These are phyloP conservation scores for Brachystomella parvula DNA, from an alignment of 1,140 invertebrate genomes.

Conservation along the genomic window DNA sequence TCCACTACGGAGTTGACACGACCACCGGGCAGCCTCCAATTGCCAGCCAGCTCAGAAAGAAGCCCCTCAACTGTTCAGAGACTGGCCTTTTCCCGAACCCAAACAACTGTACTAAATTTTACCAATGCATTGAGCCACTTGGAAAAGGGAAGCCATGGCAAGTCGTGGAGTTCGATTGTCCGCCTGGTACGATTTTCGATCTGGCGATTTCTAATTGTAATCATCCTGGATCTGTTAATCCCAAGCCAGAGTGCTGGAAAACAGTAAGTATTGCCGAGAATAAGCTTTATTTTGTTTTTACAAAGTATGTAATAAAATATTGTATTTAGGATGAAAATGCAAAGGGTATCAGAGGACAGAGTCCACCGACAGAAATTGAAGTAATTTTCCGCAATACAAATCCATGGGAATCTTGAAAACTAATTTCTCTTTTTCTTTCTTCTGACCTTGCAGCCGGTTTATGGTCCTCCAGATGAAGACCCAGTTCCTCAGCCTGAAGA, in stretches of 20 bases:
- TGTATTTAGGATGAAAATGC: not conserved
- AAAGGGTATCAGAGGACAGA: not conserved
- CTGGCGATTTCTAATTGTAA: not conserved
- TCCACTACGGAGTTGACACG: not conserved
- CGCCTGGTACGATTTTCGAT: not conserved
- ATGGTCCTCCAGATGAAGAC: not conserved
- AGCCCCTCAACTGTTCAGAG: not conserved
- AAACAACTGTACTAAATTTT: not conserved
- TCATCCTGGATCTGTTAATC: not conserved
- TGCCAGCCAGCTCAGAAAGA: not conserved
- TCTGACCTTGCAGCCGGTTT: not conserved
- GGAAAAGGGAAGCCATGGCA: not conserved
- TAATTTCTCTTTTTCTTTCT: not conserved
- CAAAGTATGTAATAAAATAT: not conserved
- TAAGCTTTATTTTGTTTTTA: not conserved
- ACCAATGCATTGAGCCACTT: not conserved
- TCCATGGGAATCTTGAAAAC: no score
- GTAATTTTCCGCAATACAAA: not conserved
- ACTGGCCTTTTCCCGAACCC: not conserved
- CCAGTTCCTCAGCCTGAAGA: not conserved
- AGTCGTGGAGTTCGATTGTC: not conserved
- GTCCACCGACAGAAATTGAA: not conserved
- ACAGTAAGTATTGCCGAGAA: not conserved
- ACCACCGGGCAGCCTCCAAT: not conserved
- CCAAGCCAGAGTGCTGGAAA: not conserved